phyloP scores from a whole-genome alignment of 2,113 vertebrate species.

The Gnathonemus echidnorhynchus region DNA sequence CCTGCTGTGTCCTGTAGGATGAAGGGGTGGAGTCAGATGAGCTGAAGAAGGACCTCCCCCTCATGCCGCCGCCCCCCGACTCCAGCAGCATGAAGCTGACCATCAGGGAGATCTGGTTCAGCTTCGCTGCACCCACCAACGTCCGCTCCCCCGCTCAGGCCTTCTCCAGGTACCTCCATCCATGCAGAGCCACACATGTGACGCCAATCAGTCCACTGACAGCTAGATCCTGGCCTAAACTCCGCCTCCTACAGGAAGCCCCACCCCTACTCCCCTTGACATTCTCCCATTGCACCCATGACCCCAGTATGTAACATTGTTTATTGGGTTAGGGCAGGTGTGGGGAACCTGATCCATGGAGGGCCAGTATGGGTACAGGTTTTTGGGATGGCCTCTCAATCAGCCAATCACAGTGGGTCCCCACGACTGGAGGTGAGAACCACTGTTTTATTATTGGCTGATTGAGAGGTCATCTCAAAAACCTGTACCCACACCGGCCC shows the following conservation, averaged over 20 bases:
- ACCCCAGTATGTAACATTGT: neutral
- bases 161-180: slow-evolving; percentile 74
- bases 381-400: no score
- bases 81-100: slow-evolving; percentile 98
- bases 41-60: slow-evolving; percentile 90
- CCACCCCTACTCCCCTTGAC: neutral
- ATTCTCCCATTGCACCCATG: neutral
- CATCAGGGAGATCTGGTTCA: slow-evolving; percentile 98
- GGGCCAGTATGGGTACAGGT: no score
- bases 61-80: slow-evolving; percentile 93
- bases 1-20: slow-evolving; percentile 63
- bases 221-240: neutral
- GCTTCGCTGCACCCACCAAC: slow-evolving; percentile 94
- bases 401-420: no score
- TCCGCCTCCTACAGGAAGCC: neutral
- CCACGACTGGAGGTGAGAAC: no score
- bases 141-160: slow-evolving; percentile 78
- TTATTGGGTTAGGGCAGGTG: neutral
- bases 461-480: no score
- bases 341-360: no score
- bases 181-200: neutral
- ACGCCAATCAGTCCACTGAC: neutral
- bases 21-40: slow-evolving; percentile 98
- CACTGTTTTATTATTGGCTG: no score
- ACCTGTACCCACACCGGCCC: no score